Evolutionary conservation across 2,888 invertebrate species (phyloP).

Genomic region (Perizoma flavofasciatum): DNA sequence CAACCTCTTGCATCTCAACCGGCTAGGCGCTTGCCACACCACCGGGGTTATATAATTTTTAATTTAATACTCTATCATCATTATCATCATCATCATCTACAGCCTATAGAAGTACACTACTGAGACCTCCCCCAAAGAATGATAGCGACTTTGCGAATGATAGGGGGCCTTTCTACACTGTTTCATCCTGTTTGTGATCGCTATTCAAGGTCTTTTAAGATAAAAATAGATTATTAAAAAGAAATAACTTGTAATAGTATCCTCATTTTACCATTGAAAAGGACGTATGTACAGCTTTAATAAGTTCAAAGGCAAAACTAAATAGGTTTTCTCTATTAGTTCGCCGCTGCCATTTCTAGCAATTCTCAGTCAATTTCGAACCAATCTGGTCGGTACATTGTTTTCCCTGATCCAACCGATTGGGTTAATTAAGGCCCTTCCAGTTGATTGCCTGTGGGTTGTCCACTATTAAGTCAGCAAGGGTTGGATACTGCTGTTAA

Average conservation of each 20-base stretch:
- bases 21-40: too few relatives aligned
- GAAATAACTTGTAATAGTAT: conserved; percentile 1
- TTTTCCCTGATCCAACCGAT: conserved; percentile 50
- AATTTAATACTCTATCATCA: too few relatives aligned
- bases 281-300: conserved; percentile 14
- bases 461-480: conserved; percentile 50
- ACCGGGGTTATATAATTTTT: too few relatives aligned
- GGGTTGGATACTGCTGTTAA: conserved; percentile 28
- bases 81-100: too few relatives aligned
- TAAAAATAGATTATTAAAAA: background rate
- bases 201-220: too few relatives aligned
- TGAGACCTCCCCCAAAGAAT: too few relatives aligned
- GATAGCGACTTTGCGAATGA: too few relatives aligned
- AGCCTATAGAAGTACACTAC: too few relatives aligned
- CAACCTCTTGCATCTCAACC: too few relatives aligned
- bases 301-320: conserved; percentile 28
- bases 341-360: conserved; percentile 30
- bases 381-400: conserved; percentile 50
- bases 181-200: too few relatives aligned
- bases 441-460: conserved; percentile 54
- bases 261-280: conserved; percentile 9
- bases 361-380: conserved; percentile 38
- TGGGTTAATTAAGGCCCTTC: conserved; percentile 55
- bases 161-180: too few relatives aligned
- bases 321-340: conserved; percentile 30